phyloP scores from a whole-genome alignment of 2,888 invertebrate genomes.

The Agriopis aurantiaria region DNA sequence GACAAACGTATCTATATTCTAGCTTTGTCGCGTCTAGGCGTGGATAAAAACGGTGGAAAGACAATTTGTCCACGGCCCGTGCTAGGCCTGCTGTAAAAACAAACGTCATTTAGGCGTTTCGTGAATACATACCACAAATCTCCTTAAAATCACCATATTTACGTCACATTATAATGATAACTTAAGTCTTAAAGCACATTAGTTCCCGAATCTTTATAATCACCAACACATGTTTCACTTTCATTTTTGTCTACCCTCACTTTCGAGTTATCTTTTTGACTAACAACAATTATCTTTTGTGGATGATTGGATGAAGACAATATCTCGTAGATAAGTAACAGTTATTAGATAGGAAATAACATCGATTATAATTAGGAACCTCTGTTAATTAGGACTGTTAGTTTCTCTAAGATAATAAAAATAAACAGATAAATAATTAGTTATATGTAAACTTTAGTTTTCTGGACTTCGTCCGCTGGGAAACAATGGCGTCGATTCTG shows the following conservation, averaged over 20 bases:
- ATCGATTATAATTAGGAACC: not conserved
- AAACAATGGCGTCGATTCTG: too few relatives aligned
- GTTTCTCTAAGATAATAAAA: too few relatives aligned
- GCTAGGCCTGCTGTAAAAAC: too few relatives aligned
- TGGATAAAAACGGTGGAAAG: too few relatives aligned
- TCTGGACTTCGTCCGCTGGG: not conserved
- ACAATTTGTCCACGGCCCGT: too few relatives aligned
- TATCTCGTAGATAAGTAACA: not conserved
- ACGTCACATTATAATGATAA: constrained; percentile 62
- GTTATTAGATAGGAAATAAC: not conserved
- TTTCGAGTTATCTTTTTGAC: constrained; percentile 8
- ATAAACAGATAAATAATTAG: not conserved
- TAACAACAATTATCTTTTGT: constrained; percentile 5
- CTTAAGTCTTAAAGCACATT: constrained; percentile 45
- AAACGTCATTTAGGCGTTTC: not conserved
- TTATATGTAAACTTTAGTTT: not conserved
- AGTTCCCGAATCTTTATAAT: constrained; percentile 22
- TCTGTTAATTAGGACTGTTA: too few relatives aligned
- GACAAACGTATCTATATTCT: too few relatives aligned
- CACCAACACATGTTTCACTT: constrained; percentile 27
- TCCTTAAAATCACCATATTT: constrained; percentile 76
- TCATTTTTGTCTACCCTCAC: constrained; percentile 42
- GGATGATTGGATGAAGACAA: constrained; percentile 25
- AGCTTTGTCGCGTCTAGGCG: too few relatives aligned
- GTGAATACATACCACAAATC: constrained; percentile 69